These are phyloP conservation scores for Odocoileus virginianus DNA, from an alignment of 2,113 vertebrate species.

Conservation along the genomic window DNA sequence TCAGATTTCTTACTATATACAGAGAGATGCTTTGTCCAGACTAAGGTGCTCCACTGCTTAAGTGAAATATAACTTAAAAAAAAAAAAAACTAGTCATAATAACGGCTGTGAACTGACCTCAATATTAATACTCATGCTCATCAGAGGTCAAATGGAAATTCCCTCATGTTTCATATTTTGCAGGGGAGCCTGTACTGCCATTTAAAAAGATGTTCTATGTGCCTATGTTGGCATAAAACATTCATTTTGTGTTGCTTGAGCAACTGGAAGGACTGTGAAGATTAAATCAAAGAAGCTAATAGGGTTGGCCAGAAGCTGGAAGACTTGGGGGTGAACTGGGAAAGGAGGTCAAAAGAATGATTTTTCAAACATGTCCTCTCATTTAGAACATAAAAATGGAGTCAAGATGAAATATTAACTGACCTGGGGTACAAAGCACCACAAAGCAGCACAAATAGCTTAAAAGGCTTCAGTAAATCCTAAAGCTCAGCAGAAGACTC, in stretches of 20 bases:
- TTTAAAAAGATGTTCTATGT: constrained; percentile 21
- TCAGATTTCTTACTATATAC: not conserved
- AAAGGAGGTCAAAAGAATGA: not conserved
- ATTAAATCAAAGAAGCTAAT: constrained; percentile 57
- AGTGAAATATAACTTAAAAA: not conserved
- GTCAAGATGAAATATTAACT: constrained; percentile 11
- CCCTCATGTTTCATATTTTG: not conserved
- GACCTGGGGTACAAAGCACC: not conserved
- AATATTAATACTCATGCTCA: constrained; percentile 29
- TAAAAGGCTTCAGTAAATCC: constrained; percentile 22
- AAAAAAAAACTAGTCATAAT: not conserved
- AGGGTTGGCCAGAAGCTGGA: not conserved
- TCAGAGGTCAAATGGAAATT: not conserved
- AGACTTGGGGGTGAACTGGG: not conserved
- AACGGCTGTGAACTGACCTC: not conserved
- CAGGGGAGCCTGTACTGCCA: not conserved
- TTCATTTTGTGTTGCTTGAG: not conserved
- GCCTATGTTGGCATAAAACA: not conserved
- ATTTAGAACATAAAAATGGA: constrained; percentile 7
- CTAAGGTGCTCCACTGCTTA: not conserved
- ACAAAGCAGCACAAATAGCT: not conserved
- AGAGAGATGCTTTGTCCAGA: not conserved
- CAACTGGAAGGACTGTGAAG: not conserved
- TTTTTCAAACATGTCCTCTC: constrained; percentile 34
- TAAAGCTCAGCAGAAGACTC: not conserved